These are phyloP conservation scores for Trisateles emortualis DNA, from an alignment of 2,888 invertebrate species.

Conservation along the genomic window DNA sequence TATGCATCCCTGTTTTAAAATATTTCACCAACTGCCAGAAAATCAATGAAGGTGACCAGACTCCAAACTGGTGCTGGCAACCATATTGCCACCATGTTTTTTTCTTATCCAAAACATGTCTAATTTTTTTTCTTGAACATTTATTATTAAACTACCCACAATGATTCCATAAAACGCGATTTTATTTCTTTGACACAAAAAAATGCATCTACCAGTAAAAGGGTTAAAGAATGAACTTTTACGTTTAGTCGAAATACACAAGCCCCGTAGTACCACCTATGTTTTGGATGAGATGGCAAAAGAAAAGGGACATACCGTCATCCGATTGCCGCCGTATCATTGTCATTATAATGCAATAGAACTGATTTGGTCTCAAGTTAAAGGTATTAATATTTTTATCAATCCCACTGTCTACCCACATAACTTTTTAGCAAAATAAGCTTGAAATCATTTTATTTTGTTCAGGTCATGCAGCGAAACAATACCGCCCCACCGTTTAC, in stretches of 20 bases:
- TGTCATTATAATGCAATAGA: constrained; percentile 25
- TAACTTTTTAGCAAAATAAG: not conserved
- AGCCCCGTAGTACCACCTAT: not conserved
- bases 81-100: no score
- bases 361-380: constrained; percentile 19
- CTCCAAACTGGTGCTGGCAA: no score
- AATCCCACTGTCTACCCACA: not conserved
- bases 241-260: not conserved
- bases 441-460: not conserved
- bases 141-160: constrained; percentile 12
- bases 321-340: constrained; percentile 26
- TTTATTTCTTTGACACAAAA: no score
- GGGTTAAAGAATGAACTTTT: not conserved
- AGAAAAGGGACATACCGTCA: constrained; percentile 28
- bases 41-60: no score
- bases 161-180: constrained; percentile 11
- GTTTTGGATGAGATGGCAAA: constrained; percentile 27
- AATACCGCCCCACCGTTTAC: constrained; percentile 8
- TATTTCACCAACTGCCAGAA: no score
- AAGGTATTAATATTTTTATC: not conserved
- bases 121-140: constrained; percentile 12
- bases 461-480: constrained; percentile 2
- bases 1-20: no score
- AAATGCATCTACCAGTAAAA: no score
- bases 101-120: no score